Percentiles rank a stretch among this genome's conserved stretches.
phyloP scores from a whole-genome alignment of 2,797 vertebrate species.

The Centropyge bicolor region DNA sequence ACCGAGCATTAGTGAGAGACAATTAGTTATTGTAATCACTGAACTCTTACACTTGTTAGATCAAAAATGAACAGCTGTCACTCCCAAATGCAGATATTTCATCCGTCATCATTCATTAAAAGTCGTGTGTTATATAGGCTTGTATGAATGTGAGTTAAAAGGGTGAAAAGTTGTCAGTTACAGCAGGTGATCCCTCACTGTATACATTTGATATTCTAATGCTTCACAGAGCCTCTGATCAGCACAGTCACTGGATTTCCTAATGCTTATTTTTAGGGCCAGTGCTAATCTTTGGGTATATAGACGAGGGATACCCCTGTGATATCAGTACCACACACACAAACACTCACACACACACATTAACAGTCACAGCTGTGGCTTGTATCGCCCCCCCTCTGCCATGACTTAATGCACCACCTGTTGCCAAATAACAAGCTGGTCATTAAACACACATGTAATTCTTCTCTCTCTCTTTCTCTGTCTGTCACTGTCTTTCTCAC shows the following conservation, averaged over 20 bases:
- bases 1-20: too few relatives aligned
- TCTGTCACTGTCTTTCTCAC: slow-evolving; percentile 24
- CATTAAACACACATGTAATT: slow-evolving; percentile 46
- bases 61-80: too few relatives aligned
- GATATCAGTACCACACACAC: slow-evolving; percentile 11
- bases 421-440: slow-evolving; percentile 30
- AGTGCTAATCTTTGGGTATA: slow-evolving; percentile 37
- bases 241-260: slow-evolving; percentile 20
- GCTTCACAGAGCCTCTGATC: not conserved
- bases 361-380: slow-evolving; percentile 21
- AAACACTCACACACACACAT: not conserved
- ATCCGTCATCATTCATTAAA: not conserved
- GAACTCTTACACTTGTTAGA: too few relatives aligned
- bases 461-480: not conserved
- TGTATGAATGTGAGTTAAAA: not conserved
- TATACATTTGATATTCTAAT: not conserved
- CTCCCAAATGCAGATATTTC: not conserved
- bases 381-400: not conserved
- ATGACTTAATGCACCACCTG: slow-evolving; percentile 52
- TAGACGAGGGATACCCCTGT: slow-evolving; percentile 49
- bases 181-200: not conserved
- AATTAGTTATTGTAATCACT: not conserved
- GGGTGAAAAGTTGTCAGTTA: too few relatives aligned
- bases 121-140: not conserved
- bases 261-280: slow-evolving; percentile 47